Base-by-base conservation (phyloP, 2,888 invertebrate species). In the Seladonia tumulorum region DNA sequence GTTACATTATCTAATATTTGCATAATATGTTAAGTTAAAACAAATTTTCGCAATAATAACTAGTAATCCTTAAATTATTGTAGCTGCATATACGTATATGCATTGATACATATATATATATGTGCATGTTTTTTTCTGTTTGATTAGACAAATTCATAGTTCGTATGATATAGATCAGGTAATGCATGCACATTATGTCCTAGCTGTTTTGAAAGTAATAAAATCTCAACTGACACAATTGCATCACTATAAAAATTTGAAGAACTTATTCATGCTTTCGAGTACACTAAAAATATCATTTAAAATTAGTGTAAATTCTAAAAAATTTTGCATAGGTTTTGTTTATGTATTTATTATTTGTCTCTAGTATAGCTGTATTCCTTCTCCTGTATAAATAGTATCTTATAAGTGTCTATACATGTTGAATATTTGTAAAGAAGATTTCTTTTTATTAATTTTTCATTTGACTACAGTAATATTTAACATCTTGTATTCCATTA, bases 91-190 rank as follows among this genome's bases (percentile, higher is more conserved):
- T 70, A 70, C 22, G 22, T 70, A 42, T 42, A 10, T 42, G 12
- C 3, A 22, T 22, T n/a, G 39, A 68, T n/a, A n/a, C 39, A 68
- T 10, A 29, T 49, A 22, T 35, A 2, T 45, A 57, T 22, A 29
- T 66, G 35, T 25, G 29, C 71, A 76, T 71, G 63, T 53, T 25
- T 60, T n/a, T 12, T 76, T 76, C 76, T 16, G 22, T 75, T 70
- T 63, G 35, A 77, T 66, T 73, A 85, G 63, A 76, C 76, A n/a
- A 70, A 60, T 70, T 80, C 60, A 74, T 85, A 85, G 85, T 86
- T 86, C 71, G 74, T 85, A 77, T 66, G 42, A 29, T 49, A 53
- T 66, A 63, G 18, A 8, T 22, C 49, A 22, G 49, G 29, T 29
- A 73, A 29, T 75, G 18, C 47, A 72, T 79, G 42, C 47, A 63